These are phyloP conservation scores for Sebastiscus albofasciatus DNA, from an alignment of 2,797 vertebrate species.

Conservation along the genomic window DNA sequence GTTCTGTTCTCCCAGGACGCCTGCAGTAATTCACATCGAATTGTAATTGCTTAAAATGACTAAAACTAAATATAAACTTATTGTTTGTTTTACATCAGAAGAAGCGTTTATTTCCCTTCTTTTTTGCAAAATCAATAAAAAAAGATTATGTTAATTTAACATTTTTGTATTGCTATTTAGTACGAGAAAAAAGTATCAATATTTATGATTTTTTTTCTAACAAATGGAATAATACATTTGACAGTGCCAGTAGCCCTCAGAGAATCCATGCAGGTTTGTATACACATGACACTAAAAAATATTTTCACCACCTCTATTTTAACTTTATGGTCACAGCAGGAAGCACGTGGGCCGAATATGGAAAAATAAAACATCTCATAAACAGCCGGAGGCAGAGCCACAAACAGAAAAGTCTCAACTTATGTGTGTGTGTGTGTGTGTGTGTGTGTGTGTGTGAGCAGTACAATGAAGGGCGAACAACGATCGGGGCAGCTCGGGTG, in stretches of 20 bases:
- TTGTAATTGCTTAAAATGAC: background rate
- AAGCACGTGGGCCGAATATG: conserved; percentile 21
- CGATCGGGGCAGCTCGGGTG: background rate
- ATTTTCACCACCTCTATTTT: conserved; percentile 39
- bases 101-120: background rate
- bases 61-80: background rate
- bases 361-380: conserved; percentile 37
- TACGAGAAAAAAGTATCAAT: background rate
- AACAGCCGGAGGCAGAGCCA: background rate
- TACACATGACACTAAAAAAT: background rate
- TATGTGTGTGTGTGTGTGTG: conserved; percentile 1
- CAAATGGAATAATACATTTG: background rate
- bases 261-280: background rate
- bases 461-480: background rate
- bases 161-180: background rate
- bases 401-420: conserved; percentile 4
- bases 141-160: background rate
- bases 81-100: background rate
- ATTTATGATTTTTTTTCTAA: background rate
- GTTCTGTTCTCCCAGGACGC: background rate
- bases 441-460: no score
- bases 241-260: background rate
- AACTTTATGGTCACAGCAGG: conserved; percentile 20
- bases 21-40: background rate
- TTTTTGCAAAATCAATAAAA: background rate